Evolutionary conservation across 2,113 vertebrate genomes (phyloP).

Genomic region (Symphodus melops): DNA sequence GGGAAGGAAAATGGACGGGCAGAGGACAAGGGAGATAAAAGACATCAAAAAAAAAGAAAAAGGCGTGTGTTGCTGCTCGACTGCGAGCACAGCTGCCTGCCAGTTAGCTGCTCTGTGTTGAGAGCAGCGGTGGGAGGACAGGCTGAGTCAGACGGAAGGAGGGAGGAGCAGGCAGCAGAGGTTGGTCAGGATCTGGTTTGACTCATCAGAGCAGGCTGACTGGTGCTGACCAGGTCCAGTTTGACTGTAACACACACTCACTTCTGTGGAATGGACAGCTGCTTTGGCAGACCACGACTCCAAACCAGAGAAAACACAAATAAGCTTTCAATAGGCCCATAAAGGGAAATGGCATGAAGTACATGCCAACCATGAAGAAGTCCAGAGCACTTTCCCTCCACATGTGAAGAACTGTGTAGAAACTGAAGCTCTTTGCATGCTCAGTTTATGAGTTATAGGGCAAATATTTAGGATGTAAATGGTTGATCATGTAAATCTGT

Average conservation of each 20-base stretch:
- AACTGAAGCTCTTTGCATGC: background rate
- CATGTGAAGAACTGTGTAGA: background rate
- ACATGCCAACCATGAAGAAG: constrained; percentile 9
- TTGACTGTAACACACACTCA: constrained; percentile 71
- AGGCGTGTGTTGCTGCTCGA: constrained; percentile 30
- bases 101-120: constrained; percentile 31
- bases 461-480: background rate
- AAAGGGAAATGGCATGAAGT: constrained; percentile 40
- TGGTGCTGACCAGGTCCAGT: constrained; percentile 34
- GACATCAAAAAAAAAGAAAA: constrained; percentile 24
- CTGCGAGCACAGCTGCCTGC: constrained; percentile 49
- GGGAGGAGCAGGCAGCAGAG: constrained; percentile 14
- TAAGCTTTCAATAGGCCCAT: constrained; percentile 23
- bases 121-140: constrained; percentile 51
- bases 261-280: constrained; percentile 75
- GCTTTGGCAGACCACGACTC: constrained; percentile 39
- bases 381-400: constrained; percentile 16
- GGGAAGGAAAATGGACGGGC: constrained; percentile 37
- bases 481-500: background rate
- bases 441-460: too few species aligned
- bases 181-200: constrained; percentile 42
- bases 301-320: constrained; percentile 26
- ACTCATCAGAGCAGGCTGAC: constrained; percentile 58
- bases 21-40: constrained; percentile 30
- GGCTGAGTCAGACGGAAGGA: constrained; percentile 66